phyloP scores from a whole-genome alignment of 2,113 vertebrate species.

The Apteryx owenii region DNA sequence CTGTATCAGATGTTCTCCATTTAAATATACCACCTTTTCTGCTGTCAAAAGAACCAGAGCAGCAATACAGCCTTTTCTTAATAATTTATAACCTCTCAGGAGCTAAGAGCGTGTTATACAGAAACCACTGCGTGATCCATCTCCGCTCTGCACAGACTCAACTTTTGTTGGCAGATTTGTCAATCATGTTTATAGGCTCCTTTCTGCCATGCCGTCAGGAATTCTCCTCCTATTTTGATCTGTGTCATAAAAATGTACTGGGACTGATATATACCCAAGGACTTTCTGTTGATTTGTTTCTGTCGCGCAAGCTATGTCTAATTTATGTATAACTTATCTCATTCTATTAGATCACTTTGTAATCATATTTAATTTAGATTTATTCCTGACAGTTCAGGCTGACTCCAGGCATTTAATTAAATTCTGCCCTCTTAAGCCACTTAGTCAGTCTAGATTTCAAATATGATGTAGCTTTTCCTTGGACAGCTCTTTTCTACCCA shows the following conservation, averaged over 20 bases:
- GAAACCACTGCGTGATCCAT: neutral
- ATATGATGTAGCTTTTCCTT: slow-evolving; percentile 40
- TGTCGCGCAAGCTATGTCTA: slow-evolving; percentile 13
- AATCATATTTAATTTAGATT: slow-evolving; percentile 79
- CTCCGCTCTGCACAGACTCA: slow-evolving; percentile 1
- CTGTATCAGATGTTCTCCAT: neutral
- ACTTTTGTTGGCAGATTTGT: slow-evolving; percentile 60
- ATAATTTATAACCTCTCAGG: slow-evolving; percentile 41
- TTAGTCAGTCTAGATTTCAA: slow-evolving; percentile 64
- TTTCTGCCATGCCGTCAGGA: slow-evolving; percentile 10
- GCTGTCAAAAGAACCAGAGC: neutral
- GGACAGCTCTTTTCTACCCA: neutral
- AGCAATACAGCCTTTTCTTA: neutral
- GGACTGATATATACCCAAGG: slow-evolving; percentile 48
- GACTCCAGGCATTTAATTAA: slow-evolving; percentile 74
- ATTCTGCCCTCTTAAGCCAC: slow-evolving; percentile 66
- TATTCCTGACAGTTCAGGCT: slow-evolving; percentile 67
- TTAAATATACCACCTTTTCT: neutral
- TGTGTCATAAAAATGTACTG: slow-evolving; percentile 49
- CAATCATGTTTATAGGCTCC: slow-evolving; percentile 57
- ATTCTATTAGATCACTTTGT: slow-evolving; percentile 72
- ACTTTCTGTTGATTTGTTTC: slow-evolving; percentile 58
- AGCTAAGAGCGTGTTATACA: neutral
- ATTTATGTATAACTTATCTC: slow-evolving; percentile 68
- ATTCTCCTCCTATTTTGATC: slow-evolving; percentile 62